Evolutionary conservation across 2,797 vertebrate genomes (phyloP).

Genomic region (Scomberomorus guttatus): DNA sequence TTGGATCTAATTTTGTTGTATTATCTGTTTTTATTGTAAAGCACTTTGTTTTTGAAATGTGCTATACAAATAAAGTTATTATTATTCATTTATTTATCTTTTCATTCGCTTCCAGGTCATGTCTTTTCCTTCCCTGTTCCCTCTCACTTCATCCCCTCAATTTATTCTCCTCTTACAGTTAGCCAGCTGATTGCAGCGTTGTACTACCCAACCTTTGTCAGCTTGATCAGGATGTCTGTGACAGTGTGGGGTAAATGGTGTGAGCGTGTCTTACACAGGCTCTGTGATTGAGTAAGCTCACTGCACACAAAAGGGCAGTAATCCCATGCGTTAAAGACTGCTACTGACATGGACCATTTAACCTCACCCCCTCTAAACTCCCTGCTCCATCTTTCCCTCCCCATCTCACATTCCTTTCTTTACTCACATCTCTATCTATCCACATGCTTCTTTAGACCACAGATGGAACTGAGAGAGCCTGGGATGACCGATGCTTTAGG

Average conservation of each 20-base stretch:
- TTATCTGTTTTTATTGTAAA: too few species aligned
- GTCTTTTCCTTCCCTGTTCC: constrained; percentile 1
- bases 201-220: constrained; percentile 62
- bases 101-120: neutral
- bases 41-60: too few species aligned
- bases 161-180: constrained; percentile 50
- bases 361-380: constrained; percentile 68
- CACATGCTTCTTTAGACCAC: constrained; percentile 21
- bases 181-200: constrained; percentile 66
- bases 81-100: constrained; percentile 18
- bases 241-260: constrained; percentile 69
- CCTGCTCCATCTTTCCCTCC: constrained; percentile 44
- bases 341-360: constrained; percentile 82
- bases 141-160: constrained; percentile 22
- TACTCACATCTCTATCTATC: constrained; percentile 58
- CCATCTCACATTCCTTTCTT: constrained; percentile 46
- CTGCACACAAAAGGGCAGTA: constrained; percentile 79
- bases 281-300: constrained; percentile 77
- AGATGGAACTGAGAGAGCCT: constrained; percentile 5
- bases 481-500: neutral
- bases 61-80: too few species aligned
- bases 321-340: constrained; percentile 81
- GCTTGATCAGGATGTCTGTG: constrained; percentile 67
- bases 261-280: constrained; percentile 71
- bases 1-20: too few species aligned